phyloP scores from a whole-genome alignment of 2,888 invertebrate species.

The Perizoma flavofasciatum region DNA sequence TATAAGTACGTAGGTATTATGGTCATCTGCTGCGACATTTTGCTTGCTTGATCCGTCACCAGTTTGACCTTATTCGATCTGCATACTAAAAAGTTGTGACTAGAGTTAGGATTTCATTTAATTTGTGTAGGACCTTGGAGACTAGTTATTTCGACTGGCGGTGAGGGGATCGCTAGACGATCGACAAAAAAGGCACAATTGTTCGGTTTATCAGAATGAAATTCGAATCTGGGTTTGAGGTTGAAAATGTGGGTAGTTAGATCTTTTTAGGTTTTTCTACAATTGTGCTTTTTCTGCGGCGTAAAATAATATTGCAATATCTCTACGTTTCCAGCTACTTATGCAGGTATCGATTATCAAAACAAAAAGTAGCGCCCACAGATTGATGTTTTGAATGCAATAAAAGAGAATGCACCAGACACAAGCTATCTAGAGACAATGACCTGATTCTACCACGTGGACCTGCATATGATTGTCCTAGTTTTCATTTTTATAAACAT shows the following conservation, averaged over 20 bases:
- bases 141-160: too few relatives aligned
- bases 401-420: constrained; percentile 52
- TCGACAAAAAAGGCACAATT: too few relatives aligned
- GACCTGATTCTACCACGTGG: constrained; percentile 45
- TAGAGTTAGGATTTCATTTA: neutral
- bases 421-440: constrained; percentile 29
- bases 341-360: neutral
- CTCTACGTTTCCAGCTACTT: too few relatives aligned
- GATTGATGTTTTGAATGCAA: constrained; percentile 52
- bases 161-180: too few relatives aligned
- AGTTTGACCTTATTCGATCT: constrained; percentile 26
- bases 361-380: constrained; percentile 18
- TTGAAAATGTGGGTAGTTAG: too few relatives aligned
- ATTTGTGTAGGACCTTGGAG: too few relatives aligned
- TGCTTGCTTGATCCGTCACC: constrained; percentile 26
- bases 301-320: too few relatives aligned
- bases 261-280: too few relatives aligned
- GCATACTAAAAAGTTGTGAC: constrained; percentile 31
- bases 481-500: constrained; percentile 17
- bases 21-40: constrained; percentile 28
- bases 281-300: too few relatives aligned
- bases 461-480: constrained; percentile 42
- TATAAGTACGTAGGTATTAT: constrained; percentile 15
- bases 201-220: too few relatives aligned
- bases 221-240: too few relatives aligned